These are phyloP conservation scores for Silurus glanis DNA, from an alignment of 2,113 vertebrate species.

Conservation along the genomic window DNA sequence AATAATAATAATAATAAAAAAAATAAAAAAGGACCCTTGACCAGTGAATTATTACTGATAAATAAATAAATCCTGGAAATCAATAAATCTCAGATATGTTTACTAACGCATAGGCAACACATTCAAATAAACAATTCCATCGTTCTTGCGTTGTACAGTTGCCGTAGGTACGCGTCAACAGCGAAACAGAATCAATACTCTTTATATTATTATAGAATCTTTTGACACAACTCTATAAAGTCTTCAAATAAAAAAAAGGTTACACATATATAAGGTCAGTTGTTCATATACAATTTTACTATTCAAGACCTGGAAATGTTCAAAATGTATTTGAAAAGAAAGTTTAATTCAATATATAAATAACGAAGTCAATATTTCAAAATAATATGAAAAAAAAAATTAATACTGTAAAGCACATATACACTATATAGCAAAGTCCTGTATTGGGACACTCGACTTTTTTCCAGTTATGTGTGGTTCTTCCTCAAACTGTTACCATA, in stretches of 20 bases:
- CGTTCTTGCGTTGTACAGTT: background rate
- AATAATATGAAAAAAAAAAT: too few species aligned
- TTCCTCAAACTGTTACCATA: too few species aligned
- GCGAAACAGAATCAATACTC: background rate
- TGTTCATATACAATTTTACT: slow-evolving; percentile 10
- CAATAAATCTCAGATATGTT: too few species aligned
- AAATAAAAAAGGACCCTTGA: too few species aligned
- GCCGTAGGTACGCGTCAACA: background rate
- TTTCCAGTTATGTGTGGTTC: too few species aligned
- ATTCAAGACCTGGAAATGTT: slow-evolving; percentile 19
- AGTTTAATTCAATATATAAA: slow-evolving; percentile 40
- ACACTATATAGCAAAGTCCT: too few species aligned
- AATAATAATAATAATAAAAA: too few species aligned
- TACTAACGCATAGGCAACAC: background rate
- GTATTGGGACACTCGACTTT: too few species aligned
- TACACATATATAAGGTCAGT: background rate
- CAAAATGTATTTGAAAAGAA: slow-evolving; percentile 4
- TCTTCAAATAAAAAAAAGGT: background rate
- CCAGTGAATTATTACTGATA: background rate
- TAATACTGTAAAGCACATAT: too few species aligned
- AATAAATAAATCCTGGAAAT: background rate
- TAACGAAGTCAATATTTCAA: background rate
- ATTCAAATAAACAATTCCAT: background rate
- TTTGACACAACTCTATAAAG: background rate
- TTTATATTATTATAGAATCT: background rate